These are phyloP conservation scores for Romanogobio albipinnatus DNA, from an alignment of 2,113 vertebrate genomes.

Conservation along the genomic window DNA sequence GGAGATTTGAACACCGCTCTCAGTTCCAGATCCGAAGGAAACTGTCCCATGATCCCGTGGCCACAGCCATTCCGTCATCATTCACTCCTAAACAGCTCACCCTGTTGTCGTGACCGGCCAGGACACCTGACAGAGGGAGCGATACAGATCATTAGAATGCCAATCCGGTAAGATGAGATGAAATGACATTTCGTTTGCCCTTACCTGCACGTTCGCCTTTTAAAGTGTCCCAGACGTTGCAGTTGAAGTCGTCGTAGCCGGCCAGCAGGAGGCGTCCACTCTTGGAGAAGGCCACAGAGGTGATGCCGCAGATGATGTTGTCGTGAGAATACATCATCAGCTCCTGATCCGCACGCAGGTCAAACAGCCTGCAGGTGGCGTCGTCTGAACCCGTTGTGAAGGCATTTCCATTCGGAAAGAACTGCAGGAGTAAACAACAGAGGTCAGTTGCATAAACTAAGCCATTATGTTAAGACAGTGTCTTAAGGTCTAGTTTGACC, in stretches of 20 bases:
- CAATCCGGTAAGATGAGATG: too few species aligned
- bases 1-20: slow-evolving; percentile 47
- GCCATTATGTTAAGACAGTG: too few species aligned
- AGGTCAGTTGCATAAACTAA: too few species aligned
- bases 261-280: slow-evolving; percentile 94
- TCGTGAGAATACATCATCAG: slow-evolving; percentile 93
- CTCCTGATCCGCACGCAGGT: slow-evolving; percentile 95
- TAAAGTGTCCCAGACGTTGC: slow-evolving; percentile 96
- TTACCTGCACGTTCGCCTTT: slow-evolving; percentile 95
- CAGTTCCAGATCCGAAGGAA: slow-evolving; percentile 99
- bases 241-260: slow-evolving; percentile 97
- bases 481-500: too few species aligned
- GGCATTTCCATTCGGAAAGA: slow-evolving; percentile 94
- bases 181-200: background rate
- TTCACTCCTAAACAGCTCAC: slow-evolving; percentile 98
- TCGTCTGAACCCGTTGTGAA: slow-evolving; percentile 96
- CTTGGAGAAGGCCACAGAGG: slow-evolving; percentile 98
- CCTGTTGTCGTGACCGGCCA: slow-evolving; percentile 96
- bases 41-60: slow-evolving; percentile 99
- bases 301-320: slow-evolving; percentile 97
- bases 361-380: slow-evolving; percentile 95
- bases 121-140: slow-evolving; percentile 79
- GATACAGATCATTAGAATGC: background rate
- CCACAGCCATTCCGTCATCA: slow-evolving; percentile 96
- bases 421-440: slow-evolving; percentile 70